Evolutionary conservation across 2,797 vertebrate genomes (phyloP), one percentile per base, ranked within the genome.

Genomic region (Hippopotamyrus pictus): DNA sequence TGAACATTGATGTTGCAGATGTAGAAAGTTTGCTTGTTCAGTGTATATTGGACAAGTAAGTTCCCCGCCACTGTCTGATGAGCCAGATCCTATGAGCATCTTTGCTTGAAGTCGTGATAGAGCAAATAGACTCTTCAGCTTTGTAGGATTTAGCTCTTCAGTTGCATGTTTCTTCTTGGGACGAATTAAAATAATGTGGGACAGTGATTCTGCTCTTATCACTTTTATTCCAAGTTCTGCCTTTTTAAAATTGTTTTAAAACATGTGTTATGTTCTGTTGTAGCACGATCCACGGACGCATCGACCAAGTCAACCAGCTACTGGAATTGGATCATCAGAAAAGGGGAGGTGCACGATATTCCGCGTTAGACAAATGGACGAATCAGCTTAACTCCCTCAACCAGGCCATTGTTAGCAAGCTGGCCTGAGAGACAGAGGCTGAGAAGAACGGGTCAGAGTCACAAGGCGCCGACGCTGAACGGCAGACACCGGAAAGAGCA

Each of bases 31-130:
- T 99, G 96, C 97, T 99, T 94, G 99, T 99, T 92, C 99, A 99
- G 95, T 99, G 99, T 95, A 99, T 99, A 97, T 96, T 99, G 97
- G 99, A 99, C 96, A 99, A 99, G 99, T 99, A 97, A 92, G 99
- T 98, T 92, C 87, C 69, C 91, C 51, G 6, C 46, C 3, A 25
- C 41, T 86, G 11, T 62, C 25, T 88, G 25, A 3, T 14, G 2
- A 53, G 50, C 25, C 22, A 53, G 48, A 86, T 8, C 51, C 29
- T 14, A 17, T 54, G 5, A 17, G 14, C 12, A 29, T 48, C 22
- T n/a, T 84, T 46, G 9, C 33, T 57, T 86, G 53, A 17, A 6
- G 41, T 7, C 5, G 0, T 59, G 17, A 33, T 44, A 9, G 33
- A 44, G 8, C 6, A 54, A n/a, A 57, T 6, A n/a, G 51, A 19